A percentile compares a stretch with the other conserved stretches of the same genome.
Conservation (phyloP, 2,888 invertebrate species). For the Phaonia tiefii region DNA sequence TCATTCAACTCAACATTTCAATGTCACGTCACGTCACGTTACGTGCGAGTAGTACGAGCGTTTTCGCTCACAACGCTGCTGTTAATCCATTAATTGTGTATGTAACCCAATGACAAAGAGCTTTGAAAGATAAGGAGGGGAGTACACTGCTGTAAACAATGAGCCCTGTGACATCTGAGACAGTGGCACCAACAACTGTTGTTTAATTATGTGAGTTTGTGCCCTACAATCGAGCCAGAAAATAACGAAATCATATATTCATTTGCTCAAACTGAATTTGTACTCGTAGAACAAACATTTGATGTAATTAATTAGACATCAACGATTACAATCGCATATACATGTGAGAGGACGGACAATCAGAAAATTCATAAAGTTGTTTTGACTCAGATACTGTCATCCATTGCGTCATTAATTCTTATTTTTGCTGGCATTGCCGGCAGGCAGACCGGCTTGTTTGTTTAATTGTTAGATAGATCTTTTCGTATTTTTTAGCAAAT, state of each 20-base stretch:
- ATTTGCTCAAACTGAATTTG: background rate
- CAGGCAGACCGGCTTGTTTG: background rate
- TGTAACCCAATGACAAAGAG: background rate
- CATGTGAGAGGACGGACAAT: no score
- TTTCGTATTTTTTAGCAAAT: conserved; percentile 16
- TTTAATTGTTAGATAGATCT: background rate
- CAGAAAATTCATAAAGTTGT: conserved; percentile 16
- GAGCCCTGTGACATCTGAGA: no score
- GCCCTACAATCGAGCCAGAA: background rate
- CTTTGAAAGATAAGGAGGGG: conserved; percentile 2
- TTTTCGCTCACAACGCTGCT: background rate
- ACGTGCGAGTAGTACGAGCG: conserved; percentile 3
- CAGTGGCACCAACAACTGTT: background rate
- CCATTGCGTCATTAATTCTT: conserved; percentile 58
- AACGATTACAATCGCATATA: background rate
- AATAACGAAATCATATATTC: conserved; percentile 23
- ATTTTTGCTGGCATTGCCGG: background rate
- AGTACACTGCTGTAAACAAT: background rate
- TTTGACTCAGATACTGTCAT: conserved; percentile 52
- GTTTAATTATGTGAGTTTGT: no score
- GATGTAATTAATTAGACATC: conserved; percentile 5
- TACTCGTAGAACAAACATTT: background rate
- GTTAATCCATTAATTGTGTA: conserved; percentile 23
- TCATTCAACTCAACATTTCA: conserved; percentile 26
- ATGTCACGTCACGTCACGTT: conserved; percentile 20